Evolutionary conservation across 2,113 vertebrate species (phyloP).

Genomic region (Arothron firmamentum): DNA sequence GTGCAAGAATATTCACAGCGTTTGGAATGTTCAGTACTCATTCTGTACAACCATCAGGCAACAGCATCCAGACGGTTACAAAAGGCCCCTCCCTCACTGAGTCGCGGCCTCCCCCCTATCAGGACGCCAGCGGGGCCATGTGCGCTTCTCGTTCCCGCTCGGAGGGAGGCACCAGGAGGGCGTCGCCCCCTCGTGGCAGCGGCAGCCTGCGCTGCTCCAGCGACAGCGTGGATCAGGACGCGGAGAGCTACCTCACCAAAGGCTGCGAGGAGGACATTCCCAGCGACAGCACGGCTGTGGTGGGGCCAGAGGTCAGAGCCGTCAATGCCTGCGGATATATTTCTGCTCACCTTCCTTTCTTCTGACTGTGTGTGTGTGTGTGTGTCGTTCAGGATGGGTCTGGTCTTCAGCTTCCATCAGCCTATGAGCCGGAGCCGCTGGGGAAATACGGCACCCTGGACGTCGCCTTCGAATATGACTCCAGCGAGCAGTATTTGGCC

Average conservation of each 20-base stretch:
- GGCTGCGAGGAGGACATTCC: conserved; percentile 91
- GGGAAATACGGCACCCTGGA: conserved; percentile 96
- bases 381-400: conserved; percentile 78
- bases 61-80: conserved; percentile 88
- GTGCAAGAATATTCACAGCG: too few species aligned
- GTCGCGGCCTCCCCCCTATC: conserved; percentile 87
- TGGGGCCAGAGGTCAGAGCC: conserved; percentile 87
- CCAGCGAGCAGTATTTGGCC: conserved; percentile 89
- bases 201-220: conserved; percentile 75
- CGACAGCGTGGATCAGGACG: conserved; percentile 85
- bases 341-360: background rate
- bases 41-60: conserved; percentile 64
- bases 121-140: conserved; percentile 79
- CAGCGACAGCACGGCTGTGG: conserved; percentile 91
- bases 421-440: conserved; percentile 92
- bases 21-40: background rate
- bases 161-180: conserved; percentile 76
- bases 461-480: conserved; percentile 96
- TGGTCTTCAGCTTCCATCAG: conserved; percentile 83
- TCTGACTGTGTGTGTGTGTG: background rate
- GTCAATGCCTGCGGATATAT: background rate
- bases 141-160: conserved; percentile 77
- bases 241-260: conserved; percentile 88
- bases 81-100: conserved; percentile 82
- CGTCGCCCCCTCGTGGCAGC: conserved; percentile 70